Conservation (phyloP, 2,113 vertebrate genomes). For the Calonectris borealis region DNA sequence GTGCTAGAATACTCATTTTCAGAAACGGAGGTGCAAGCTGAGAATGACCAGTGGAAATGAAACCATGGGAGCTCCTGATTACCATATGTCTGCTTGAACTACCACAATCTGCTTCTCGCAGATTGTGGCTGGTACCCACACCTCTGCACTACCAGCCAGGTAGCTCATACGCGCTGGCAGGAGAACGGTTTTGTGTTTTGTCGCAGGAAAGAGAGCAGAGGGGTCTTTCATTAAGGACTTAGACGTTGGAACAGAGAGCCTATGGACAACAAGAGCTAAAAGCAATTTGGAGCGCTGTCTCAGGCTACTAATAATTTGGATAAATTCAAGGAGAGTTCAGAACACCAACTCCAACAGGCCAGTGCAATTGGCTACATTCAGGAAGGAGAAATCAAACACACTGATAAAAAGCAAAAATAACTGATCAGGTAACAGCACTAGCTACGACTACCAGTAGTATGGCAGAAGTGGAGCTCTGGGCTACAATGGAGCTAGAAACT, state of each 20-base stretch:
- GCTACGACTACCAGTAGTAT: rapidly evolving
- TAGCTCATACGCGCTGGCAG: neutral
- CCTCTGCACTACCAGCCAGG: neutral
- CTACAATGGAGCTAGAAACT: neutral
- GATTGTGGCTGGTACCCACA: neutral
- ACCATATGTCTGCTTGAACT: neutral
- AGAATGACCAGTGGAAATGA: neutral
- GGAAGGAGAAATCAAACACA: neutral
- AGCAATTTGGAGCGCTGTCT: neutral
- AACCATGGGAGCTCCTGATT: neutral
- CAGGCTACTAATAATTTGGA: neutral
- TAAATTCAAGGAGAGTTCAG: neutral
- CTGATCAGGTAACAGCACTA: neutral
- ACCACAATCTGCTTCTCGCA: neutral
- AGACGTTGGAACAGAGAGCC: neutral
- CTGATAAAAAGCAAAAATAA: neutral
- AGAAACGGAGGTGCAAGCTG: neutral
- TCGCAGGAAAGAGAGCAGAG: neutral
- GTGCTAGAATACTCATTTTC: neutral
- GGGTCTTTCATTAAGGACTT: neutral
- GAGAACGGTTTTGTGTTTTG: neutral
- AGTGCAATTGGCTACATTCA: neutral
- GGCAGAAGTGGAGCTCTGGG: neutral
- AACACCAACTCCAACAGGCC: neutral
- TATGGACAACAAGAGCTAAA: neutral